A percentile compares a stretch with the other conserved stretches of the same genome.
Evolutionary conservation across 1,140 invertebrate genomes (phyloP).

Genomic region (Diorhabda elongata): DNA sequence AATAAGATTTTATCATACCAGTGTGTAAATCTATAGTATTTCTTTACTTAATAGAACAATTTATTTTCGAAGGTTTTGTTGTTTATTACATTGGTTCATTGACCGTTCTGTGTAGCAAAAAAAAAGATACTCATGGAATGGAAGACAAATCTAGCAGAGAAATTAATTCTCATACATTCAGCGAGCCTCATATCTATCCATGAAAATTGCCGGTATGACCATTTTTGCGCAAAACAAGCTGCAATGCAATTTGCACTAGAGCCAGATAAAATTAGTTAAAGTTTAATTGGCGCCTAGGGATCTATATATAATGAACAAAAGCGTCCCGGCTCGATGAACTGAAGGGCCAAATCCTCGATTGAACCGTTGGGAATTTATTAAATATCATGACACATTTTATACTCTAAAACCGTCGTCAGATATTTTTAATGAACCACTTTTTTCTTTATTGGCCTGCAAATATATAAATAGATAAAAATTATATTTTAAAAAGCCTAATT

Average conservation of each 20-base stretch:
- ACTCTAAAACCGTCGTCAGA: conserved; percentile 9
- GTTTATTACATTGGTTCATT: too few relatives aligned
- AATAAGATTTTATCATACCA: too few relatives aligned
- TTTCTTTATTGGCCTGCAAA: too few relatives aligned
- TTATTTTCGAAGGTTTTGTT: too few relatives aligned
- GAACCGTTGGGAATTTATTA: conserved; percentile 29
- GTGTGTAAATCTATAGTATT: too few relatives aligned
- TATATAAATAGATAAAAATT: too few relatives aligned
- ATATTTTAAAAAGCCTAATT: too few relatives aligned
- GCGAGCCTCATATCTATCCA: neutral
- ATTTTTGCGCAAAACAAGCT: conserved; percentile 17
- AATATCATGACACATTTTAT: conserved; percentile 21
- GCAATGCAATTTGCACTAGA: conserved; percentile 22
- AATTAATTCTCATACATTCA: neutral
- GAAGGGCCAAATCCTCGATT: conserved; percentile 23
- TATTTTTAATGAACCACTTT: neutral
- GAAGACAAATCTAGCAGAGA: neutral
- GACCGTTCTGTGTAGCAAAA: neutral
- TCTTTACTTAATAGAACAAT: too few relatives aligned
- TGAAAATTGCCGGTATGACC: neutral
- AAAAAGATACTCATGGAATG: neutral
- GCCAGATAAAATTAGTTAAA: conserved; percentile 37
- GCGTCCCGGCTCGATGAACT: conserved; percentile 14
- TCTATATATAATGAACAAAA: conserved; percentile 32
- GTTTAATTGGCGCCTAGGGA: conserved; percentile 34